Conservation (phyloP, 2,888 invertebrate species). For the Vandiemenella viatica region DNA sequence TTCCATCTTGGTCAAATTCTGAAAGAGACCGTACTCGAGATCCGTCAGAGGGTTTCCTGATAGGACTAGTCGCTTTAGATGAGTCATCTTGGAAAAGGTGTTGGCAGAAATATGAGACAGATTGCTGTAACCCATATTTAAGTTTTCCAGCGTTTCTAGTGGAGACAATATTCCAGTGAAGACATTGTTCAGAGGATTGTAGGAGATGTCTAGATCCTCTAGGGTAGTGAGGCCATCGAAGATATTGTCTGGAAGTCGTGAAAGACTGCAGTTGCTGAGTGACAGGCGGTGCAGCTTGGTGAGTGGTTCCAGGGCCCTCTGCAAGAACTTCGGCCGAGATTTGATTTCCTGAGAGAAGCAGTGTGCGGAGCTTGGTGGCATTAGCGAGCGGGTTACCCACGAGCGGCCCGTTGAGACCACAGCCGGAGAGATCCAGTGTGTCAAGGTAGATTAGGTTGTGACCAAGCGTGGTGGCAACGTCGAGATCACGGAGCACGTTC, state of each 20-base stretch:
- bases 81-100: conserved; percentile 52
- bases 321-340: conserved; percentile 50
- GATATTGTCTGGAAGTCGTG: conserved; percentile 42
- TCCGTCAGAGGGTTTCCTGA: conserved; percentile 52
- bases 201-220: conserved; percentile 51
- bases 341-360: conserved; percentile 51
- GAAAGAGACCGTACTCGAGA: conserved; percentile 49
- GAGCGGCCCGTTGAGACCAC: conserved; percentile 47
- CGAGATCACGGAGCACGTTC: conserved; percentile 46
- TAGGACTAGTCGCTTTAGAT: conserved; percentile 45
- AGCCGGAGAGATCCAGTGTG: conserved; percentile 49
- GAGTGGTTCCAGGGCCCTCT: conserved; percentile 46
- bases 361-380: conserved; percentile 45
- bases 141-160: conserved; percentile 45
- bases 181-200: conserved; percentile 51
- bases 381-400: conserved; percentile 53
- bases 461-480: conserved; percentile 46
- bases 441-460: conserved; percentile 48
- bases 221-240: conserved; percentile 50
- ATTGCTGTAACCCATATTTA: conserved; percentile 60
- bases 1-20: conserved; percentile 47
- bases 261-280: conserved; percentile 48
- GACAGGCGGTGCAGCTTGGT: conserved; percentile 48
- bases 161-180: conserved; percentile 49
- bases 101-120: conserved; percentile 46